Percentiles rank a stretch among this genome's conserved stretches.
These are phyloP conservation scores for Tylochromis polylepis DNA, from an alignment of 2,113 vertebrate genomes.

Conservation along the genomic window DNA sequence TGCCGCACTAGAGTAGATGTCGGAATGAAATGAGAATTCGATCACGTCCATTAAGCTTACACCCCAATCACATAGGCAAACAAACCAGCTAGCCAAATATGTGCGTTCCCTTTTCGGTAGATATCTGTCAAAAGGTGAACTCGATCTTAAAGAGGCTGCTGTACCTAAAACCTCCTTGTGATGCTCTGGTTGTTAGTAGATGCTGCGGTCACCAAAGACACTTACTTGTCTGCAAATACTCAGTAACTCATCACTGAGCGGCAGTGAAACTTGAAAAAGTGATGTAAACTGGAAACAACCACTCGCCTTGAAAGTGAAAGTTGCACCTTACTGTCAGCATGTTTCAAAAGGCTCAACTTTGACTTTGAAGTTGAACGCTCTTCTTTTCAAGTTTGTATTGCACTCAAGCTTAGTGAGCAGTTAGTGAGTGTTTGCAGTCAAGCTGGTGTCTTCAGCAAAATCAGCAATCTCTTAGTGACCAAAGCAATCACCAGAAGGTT, in stretches of 20 bases:
- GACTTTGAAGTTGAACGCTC: neutral
- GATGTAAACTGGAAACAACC: neutral
- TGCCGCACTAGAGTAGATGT: neutral
- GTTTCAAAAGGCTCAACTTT: neutral
- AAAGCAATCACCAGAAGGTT: neutral
- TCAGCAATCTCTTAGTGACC: too few relatives aligned
- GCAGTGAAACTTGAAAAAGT: neutral
- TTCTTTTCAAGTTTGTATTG: neutral
- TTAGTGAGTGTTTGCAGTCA: neutral
- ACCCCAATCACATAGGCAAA: neutral
- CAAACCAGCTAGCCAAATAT: neutral
- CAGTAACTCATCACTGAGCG: neutral
- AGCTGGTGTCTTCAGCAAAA: neutral
- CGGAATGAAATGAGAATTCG: neutral
- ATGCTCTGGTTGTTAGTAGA: neutral
- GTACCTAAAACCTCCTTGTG: neutral
- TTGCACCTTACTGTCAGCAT: neutral
- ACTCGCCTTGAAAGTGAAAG: neutral
- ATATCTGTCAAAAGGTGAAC: rapidly evolving
- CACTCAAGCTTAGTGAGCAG: neutral
- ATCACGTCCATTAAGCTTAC: neutral
- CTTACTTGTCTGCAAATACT: neutral
- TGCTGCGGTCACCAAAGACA: neutral
- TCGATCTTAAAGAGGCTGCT: neutral
- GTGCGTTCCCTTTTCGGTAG: rapidly evolving